Percentiles rank a stretch among this genome's conserved stretches.
Evolutionary conservation across 2,113 vertebrate species (phyloP).

Genomic region (Tragelaphus buxtoni): DNA sequence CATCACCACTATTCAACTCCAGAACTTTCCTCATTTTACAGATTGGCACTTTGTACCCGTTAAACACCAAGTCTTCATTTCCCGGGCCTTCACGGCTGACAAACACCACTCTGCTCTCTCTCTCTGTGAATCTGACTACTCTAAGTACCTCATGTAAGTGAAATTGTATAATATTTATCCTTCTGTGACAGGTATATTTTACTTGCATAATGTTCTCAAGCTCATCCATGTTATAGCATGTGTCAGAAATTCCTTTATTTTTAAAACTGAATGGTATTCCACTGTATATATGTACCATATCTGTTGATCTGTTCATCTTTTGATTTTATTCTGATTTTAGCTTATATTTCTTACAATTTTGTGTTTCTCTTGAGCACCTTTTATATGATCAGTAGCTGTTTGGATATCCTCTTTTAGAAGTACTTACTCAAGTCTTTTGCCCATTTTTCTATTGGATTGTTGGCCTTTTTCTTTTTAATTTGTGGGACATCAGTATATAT

Average conservation of each 20-base stretch:
- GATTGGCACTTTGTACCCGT: background rate
- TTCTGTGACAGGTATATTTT: background rate
- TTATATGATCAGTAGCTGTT: background rate
- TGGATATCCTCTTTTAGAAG: background rate
- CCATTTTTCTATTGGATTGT: background rate
- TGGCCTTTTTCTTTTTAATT: background rate
- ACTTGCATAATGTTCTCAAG: background rate
- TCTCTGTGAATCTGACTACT: background rate
- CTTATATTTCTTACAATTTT: background rate
- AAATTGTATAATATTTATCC: background rate
- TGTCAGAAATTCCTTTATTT: background rate
- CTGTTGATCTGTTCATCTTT: background rate
- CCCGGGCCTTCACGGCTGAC: accelerated
- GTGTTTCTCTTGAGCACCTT: background rate
- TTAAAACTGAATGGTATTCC: background rate
- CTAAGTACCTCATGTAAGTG: background rate
- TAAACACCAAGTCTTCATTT: background rate
- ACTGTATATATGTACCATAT: background rate
- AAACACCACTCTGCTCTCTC: background rate
- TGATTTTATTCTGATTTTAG: background rate
- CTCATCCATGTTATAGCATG: background rate
- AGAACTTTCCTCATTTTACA: background rate
- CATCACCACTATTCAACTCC: background rate
- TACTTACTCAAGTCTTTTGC: background rate
- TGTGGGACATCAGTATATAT: background rate